phyloP scores from a whole-genome alignment of 2,888 invertebrate species.

The Apotomis capreana region DNA sequence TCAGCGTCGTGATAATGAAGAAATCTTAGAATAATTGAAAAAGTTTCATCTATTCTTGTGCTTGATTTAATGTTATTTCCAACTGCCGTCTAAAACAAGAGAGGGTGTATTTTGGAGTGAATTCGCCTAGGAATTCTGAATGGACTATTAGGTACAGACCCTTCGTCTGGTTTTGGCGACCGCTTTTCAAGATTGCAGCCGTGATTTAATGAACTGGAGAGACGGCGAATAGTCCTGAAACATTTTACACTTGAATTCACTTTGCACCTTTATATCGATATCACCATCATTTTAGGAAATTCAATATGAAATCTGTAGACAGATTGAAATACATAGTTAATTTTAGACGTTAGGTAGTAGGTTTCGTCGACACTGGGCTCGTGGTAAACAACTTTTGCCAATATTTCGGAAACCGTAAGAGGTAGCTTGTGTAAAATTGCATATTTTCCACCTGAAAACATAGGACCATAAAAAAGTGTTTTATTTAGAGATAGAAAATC shows the following conservation, averaged over 20 bases:
- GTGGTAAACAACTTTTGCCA: too few species aligned
- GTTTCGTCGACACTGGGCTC: too few species aligned
- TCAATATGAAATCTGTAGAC: too few species aligned
- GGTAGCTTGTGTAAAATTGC: too few species aligned
- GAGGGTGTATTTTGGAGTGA: constrained; percentile 49
- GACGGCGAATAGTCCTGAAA: not conserved
- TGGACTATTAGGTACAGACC: constrained; percentile 66
- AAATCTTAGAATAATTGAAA: constrained; percentile 34
- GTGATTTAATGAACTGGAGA: constrained; percentile 53
- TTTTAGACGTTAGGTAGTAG: too few species aligned
- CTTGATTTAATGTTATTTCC: constrained; percentile 22
- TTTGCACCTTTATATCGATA: not conserved
- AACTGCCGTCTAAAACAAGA: constrained; percentile 4
- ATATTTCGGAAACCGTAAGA: too few species aligned
- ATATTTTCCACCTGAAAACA: not conserved
- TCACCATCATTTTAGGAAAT: too few species aligned
- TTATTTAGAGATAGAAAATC: not conserved
- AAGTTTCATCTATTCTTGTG: constrained; percentile 33
- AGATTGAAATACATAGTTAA: too few species aligned
- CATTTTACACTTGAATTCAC: not conserved
- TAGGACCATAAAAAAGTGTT: too few species aligned
- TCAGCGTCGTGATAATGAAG: constrained; percentile 40
- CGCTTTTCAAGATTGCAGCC: constrained; percentile 49
- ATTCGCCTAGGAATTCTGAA: constrained; percentile 62
- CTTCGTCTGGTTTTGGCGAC: constrained; percentile 46